phyloP scores from a whole-genome alignment of 2,113 vertebrate species.

The Carassius carassius region DNA sequence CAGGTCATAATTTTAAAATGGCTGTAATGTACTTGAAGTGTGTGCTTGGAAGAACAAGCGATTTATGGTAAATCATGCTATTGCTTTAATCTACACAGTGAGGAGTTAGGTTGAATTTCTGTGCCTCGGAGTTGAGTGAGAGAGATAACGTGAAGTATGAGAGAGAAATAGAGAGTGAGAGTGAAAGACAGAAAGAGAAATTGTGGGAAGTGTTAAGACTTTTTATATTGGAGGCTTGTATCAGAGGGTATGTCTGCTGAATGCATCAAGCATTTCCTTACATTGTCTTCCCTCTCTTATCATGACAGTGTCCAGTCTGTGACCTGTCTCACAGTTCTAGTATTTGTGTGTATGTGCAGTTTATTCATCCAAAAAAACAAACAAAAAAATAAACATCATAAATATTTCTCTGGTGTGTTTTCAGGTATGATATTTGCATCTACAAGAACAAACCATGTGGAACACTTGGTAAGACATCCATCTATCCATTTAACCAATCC shows the following conservation, averaged over 20 bases:
- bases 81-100: constrained; percentile 25
- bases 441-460: constrained; percentile 99
- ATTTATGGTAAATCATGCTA: constrained; percentile 32
- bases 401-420: constrained; percentile 28
- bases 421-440: constrained; percentile 98
- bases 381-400: not conserved
- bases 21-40: constrained; percentile 16
- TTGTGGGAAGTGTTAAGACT: constrained; percentile 41
- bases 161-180: constrained; percentile 3
- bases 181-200: not conserved
- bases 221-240: constrained; percentile 60
- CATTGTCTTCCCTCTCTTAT: constrained; percentile 71
- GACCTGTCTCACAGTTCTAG: constrained; percentile 24
- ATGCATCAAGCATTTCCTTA: constrained; percentile 65
- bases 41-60: constrained; percentile 41
- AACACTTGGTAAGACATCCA: constrained; percentile 83
- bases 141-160: constrained; percentile 42
- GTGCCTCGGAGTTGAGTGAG: constrained; percentile 18
- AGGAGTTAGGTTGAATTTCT: not conserved
- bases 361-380: not conserved
- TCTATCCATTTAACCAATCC: not conserved
- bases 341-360: not conserved
- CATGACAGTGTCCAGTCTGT: constrained; percentile 51
- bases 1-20: constrained; percentile 43
- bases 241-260: constrained; percentile 61